A percentile compares a stretch with the other conserved stretches of the same genome.
These are phyloP conservation scores for Cyanistes caeruleus DNA, from an alignment of 2,113 vertebrate genomes.

Conservation along the genomic window DNA sequence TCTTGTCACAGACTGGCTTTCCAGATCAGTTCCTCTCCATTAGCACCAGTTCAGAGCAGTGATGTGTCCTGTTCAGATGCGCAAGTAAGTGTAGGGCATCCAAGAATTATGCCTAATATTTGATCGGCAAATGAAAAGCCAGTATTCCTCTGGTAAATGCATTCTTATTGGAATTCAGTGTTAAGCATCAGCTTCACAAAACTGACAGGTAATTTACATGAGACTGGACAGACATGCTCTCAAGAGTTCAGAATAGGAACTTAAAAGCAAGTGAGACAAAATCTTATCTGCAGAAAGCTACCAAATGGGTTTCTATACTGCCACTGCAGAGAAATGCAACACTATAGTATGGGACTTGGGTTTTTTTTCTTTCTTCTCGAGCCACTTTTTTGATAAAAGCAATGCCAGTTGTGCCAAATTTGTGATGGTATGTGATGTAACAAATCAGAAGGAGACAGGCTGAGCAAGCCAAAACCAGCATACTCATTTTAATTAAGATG, in stretches of 20 bases:
- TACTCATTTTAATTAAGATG: slow-evolving; percentile 72
- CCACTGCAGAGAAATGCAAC: neutral
- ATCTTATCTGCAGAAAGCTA: neutral
- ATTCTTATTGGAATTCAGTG: neutral
- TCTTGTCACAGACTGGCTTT: neutral
- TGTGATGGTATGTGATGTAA: slow-evolving; percentile 32
- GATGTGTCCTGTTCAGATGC: neutral
- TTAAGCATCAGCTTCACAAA: neutral
- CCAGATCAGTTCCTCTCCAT: neutral
- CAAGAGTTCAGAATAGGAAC: neutral
- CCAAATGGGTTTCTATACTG: neutral
- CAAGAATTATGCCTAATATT: neutral
- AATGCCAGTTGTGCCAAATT: neutral
- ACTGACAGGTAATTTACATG: neutral
- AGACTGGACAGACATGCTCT: neutral
- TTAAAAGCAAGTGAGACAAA: neutral
- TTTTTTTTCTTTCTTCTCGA: neutral
- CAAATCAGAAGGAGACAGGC: slow-evolving; percentile 50
- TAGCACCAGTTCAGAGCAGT: neutral
- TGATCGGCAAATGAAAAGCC: neutral
- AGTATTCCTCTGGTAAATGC: neutral
- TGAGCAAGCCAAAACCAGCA: slow-evolving; percentile 37
- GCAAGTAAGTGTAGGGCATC: neutral
- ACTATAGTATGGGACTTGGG: rapidly evolving
- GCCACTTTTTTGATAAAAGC: neutral